Evolutionary conservation across 2,888 invertebrate species (phyloP).

Genomic region (Apeira syringaria): DNA sequence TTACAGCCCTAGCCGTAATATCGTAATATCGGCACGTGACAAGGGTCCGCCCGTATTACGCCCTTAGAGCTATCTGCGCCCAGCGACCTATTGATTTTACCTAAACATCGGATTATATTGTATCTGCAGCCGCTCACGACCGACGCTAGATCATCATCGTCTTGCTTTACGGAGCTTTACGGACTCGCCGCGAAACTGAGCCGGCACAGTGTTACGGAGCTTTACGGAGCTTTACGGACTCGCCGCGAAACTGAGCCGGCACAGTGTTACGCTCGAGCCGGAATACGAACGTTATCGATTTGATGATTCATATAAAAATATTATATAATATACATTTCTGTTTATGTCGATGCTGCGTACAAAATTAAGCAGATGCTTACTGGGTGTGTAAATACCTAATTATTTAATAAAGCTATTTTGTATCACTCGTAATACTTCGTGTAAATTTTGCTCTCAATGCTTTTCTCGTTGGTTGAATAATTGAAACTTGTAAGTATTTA

Average conservation of each 20-base stretch:
- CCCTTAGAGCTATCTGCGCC: constrained; percentile 39
- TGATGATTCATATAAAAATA: no score
- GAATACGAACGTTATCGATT: constrained; percentile 10
- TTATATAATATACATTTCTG: no score
- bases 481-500: no score
- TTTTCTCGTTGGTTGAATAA: no score
- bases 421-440: no score
- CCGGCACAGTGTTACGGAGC: constrained; percentile 15
- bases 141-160: constrained; percentile 26
- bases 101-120: constrained; percentile 37
- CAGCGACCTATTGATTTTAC: constrained; percentile 51
- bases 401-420: no score
- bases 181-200: constrained; percentile 12
- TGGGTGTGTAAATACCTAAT: no score
- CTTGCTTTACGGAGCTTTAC: constrained; percentile 21
- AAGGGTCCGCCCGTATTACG: constrained; percentile 54
- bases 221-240: constrained; percentile 18
- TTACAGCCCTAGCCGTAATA: constrained; percentile 34
- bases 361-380: no score
- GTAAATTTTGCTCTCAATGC: no score
- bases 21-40: constrained; percentile 48
- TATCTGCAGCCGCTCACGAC: constrained; percentile 25
- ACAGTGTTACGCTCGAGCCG: constrained; percentile 11
- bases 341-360: no score
- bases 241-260: constrained; percentile 14